Evolutionary conservation across 1,140 invertebrate species (phyloP).

Genomic region (Eueides isabella): DNA sequence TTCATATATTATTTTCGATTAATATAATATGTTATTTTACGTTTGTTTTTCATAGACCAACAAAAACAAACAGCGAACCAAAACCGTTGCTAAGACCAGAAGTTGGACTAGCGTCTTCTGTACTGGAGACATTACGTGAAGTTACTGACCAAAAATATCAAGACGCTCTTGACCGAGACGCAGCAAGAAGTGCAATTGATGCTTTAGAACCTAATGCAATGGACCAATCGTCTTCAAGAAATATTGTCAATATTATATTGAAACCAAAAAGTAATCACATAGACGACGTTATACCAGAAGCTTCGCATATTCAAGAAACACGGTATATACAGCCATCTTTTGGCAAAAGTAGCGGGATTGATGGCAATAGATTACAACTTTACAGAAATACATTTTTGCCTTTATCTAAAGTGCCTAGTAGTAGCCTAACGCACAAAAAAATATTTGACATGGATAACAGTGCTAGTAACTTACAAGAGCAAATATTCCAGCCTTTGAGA

Average conservation of each 20-base stretch:
- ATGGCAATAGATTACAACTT: slow-evolving; percentile 18
- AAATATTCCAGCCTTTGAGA: slow-evolving; percentile 32
- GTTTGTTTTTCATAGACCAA: slow-evolving; percentile 46
- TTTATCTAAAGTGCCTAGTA: slow-evolving; percentile 26
- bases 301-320: slow-evolving; percentile 56
- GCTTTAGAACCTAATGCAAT: slow-evolving; percentile 39
- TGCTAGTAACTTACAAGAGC: slow-evolving; percentile 57
- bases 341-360: slow-evolving; percentile 35
- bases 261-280: slow-evolving; percentile 46
- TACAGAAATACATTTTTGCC: slow-evolving; percentile 34
- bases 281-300: slow-evolving; percentile 52
- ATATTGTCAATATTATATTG: slow-evolving; percentile 59
- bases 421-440: slow-evolving; percentile 38
- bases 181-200: slow-evolving; percentile 49
- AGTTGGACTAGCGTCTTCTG: slow-evolving; percentile 70
- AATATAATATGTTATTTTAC: neutral
- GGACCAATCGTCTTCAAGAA: slow-evolving; percentile 42
- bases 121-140: slow-evolving; percentile 66
- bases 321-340: slow-evolving; percentile 50
- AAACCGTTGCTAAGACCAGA: slow-evolving; percentile 69
- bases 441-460: slow-evolving; percentile 54
- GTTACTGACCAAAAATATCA: slow-evolving; percentile 72
- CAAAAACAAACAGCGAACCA: slow-evolving; percentile 47
- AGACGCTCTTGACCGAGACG: slow-evolving; percentile 68
- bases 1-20: neutral